Conservation (phyloP, 2,113 vertebrate species). For the Amblyornis subalaris region DNA sequence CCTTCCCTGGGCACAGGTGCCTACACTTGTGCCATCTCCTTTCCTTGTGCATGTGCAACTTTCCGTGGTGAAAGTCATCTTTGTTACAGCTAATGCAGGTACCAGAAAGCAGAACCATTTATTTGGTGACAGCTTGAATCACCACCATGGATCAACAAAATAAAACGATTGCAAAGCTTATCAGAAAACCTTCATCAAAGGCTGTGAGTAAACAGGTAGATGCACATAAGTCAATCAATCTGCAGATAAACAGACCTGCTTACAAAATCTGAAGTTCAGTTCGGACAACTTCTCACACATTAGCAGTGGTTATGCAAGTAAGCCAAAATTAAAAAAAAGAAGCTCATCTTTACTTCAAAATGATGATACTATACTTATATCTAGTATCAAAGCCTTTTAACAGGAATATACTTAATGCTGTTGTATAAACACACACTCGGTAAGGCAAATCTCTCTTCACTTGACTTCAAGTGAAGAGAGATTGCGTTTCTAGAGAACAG, state of each 20-base stretch:
- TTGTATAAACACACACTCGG: rapidly evolving
- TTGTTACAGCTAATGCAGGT: rapidly evolving
- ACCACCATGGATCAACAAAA: background rate
- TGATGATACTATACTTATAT: background rate
- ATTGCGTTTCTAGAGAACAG: background rate
- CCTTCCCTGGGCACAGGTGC: background rate
- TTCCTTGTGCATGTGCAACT: background rate
- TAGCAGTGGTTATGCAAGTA: background rate
- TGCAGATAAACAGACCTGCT: background rate
- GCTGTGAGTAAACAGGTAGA: background rate
- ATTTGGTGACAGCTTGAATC: background rate
- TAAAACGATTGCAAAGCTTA: background rate
- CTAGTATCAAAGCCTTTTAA: background rate
- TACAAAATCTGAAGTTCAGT: background rate
- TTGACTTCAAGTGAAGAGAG: background rate
- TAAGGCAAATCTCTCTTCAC: background rate
- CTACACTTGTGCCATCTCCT: background rate
- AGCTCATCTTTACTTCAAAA: background rate
- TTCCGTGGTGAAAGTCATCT: background rate
- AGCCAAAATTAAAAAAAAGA: background rate
- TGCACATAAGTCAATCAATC: too few relatives aligned
- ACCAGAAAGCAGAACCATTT: background rate
- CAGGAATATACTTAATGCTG: background rate
- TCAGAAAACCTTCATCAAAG: background rate
- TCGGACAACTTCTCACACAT: background rate